phyloP scores from a whole-genome alignment of 2,797 vertebrate genomes.

The Molothrus aeneus region DNA sequence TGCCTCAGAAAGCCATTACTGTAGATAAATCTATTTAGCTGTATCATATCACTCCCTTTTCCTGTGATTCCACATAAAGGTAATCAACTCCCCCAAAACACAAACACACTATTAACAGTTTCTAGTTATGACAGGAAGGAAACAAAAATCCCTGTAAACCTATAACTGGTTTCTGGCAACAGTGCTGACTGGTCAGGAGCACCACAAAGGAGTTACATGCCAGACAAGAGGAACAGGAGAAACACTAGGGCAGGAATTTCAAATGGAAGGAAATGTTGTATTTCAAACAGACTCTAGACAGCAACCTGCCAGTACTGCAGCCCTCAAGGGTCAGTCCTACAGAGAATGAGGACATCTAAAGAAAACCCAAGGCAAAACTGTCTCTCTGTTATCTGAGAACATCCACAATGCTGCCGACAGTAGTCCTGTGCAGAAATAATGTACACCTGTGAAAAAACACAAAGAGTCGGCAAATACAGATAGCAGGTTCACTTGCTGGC shows the following conservation, averaged over 20 bases:
- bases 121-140: not conserved
- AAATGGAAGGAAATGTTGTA: slow-evolving; percentile 53
- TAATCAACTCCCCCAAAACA: not conserved
- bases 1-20: not conserved
- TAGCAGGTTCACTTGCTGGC: slow-evolving; percentile 23
- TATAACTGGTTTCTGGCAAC: slow-evolving; percentile 4
- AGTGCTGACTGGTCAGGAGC: slow-evolving; percentile 1
- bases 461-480: slow-evolving; percentile 45
- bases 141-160: not conserved
- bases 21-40: not conserved
- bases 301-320: slow-evolving; percentile 44
- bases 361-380: slow-evolving; percentile 52
- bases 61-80: not conserved
- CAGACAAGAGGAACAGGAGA: slow-evolving; percentile 56
- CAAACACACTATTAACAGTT: not conserved
- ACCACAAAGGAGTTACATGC: slow-evolving; percentile 25
- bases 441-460: slow-evolving; percentile 53
- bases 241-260: slow-evolving; percentile 64
- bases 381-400: slow-evolving; percentile 53
- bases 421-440: slow-evolving; percentile 46
- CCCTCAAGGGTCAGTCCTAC: slow-evolving; percentile 63
- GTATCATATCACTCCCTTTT: not conserved
- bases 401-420: slow-evolving; percentile 50
- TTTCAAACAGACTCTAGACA: slow-evolving; percentile 58
- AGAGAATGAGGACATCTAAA: slow-evolving; percentile 62